Evolutionary conservation across 2,888 invertebrate species (phyloP).

Genomic region (Hemithea aestivaria): DNA sequence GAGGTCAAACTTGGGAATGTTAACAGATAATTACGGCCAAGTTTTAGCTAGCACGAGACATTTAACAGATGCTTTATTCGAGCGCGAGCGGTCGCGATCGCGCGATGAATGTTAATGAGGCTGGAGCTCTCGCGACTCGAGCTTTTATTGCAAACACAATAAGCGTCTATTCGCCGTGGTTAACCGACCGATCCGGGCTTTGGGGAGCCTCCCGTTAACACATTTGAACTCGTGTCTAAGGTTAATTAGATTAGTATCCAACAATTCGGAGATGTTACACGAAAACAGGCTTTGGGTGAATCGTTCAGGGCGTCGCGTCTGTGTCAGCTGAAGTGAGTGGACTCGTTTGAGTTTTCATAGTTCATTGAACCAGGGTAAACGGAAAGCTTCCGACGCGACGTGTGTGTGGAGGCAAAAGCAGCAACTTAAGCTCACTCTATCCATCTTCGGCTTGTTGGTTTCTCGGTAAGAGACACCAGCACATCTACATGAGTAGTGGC

Average conservation of each 20-base stretch:
- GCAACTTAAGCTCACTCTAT: slow-evolving; percentile 12
- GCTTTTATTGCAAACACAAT: slow-evolving; percentile 42
- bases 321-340: slow-evolving; percentile 7
- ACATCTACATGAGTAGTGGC: slow-evolving; percentile 73
- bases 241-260: slow-evolving; percentile 75
- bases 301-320: slow-evolving; percentile 20
- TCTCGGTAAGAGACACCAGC: slow-evolving; percentile 39
- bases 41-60: slow-evolving; percentile 77
- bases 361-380: slow-evolving; percentile 3
- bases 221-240: slow-evolving; percentile 75
- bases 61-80: slow-evolving; percentile 79
- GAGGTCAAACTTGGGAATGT: slow-evolving; percentile 78
- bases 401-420: slow-evolving; percentile 6
- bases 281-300: slow-evolving; percentile 48
- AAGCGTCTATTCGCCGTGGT: slow-evolving; percentile 45
- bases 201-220: slow-evolving; percentile 69
- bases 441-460: slow-evolving; percentile 10
- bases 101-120: slow-evolving; percentile 77
- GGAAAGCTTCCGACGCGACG: slow-evolving; percentile 2
- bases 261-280: slow-evolving; percentile 58
- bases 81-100: slow-evolving; percentile 72
- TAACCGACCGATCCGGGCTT: slow-evolving; percentile 40
- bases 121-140: slow-evolving; percentile 41
- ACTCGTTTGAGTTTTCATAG: slow-evolving; percentile 14
- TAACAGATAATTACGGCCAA: slow-evolving; percentile 78